A percentile compares a stretch with the other conserved stretches of the same genome.
phyloP scores from a whole-genome alignment of 2,888 invertebrate genomes.

The Monochamus alternatus region DNA sequence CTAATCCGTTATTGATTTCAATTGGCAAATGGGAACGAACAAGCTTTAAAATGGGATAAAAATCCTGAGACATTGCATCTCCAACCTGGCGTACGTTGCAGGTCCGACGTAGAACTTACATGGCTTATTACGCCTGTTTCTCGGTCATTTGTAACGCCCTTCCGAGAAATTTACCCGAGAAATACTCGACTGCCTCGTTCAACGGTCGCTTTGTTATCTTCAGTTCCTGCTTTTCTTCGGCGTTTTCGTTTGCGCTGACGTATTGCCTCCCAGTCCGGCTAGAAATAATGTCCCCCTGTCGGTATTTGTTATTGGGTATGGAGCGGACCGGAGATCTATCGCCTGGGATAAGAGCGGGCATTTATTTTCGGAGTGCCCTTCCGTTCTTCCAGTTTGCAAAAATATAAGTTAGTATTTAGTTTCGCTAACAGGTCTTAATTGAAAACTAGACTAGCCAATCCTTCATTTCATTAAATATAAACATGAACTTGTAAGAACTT shows the following conservation, averaged over 20 bases:
- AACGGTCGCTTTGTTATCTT: slow-evolving; percentile 26
- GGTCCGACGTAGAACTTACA: not conserved
- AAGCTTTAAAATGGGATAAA: not conserved
- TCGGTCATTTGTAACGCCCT: slow-evolving; percentile 20
- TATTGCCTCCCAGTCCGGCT: slow-evolving; percentile 7
- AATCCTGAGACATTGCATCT: slow-evolving; percentile 7
- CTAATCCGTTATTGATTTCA: no score
- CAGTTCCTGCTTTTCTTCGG: slow-evolving; percentile 24
- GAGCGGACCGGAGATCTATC: slow-evolving; percentile 10
- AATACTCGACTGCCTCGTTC: slow-evolving; percentile 22
- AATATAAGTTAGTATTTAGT: not conserved
- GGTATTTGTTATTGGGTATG: slow-evolving; percentile 11
- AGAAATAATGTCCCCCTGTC: slow-evolving; percentile 19
- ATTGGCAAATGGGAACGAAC: not conserved
- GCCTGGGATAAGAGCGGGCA: not conserved
- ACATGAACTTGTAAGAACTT: no score
- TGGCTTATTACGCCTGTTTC: slow-evolving; percentile 19
- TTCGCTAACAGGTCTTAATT: not conserved
- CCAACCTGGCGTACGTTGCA: not conserved
- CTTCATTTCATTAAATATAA: no score
- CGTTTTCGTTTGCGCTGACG: slow-evolving; percentile 26
- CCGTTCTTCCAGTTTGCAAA: not conserved
- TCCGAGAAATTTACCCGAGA: slow-evolving; percentile 21
- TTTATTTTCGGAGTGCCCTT: slow-evolving; percentile 7
- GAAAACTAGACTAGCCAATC: no score